phyloP scores from a whole-genome alignment of 2,113 vertebrate genomes.

The Misgurnus anguillicaudatus region DNA sequence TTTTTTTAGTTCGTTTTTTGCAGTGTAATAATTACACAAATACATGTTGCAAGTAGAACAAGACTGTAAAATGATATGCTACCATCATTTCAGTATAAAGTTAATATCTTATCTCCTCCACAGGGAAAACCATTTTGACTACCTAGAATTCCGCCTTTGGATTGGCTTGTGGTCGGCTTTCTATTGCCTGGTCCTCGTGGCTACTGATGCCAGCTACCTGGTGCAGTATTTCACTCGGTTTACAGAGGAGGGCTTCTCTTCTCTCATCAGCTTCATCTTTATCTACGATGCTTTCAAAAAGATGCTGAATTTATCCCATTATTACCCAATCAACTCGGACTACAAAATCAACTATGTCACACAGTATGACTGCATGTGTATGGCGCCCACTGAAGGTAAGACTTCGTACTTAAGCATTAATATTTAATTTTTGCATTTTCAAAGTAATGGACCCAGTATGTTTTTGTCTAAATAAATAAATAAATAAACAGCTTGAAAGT shows the following conservation, averaged over 20 bases:
- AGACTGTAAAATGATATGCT: too few species aligned
- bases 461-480: background rate
- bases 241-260: conserved; percentile 97
- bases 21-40: too few species aligned
- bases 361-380: conserved; percentile 86
- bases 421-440: conserved; percentile 26
- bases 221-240: conserved; percentile 99
- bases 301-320: conserved; percentile 91
- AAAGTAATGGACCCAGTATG: conserved; percentile 9
- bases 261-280: conserved; percentile 98
- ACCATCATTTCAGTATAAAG: background rate
- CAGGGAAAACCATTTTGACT: conserved; percentile 91
- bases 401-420: rapidly evolving
- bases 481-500: too few species aligned
- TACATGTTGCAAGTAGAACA: too few species aligned
- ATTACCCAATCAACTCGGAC: conserved; percentile 90
- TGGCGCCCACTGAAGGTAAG: conserved; percentile 82
- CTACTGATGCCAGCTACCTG: conserved; percentile 93
- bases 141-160: conserved; percentile 97
- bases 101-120: background rate
- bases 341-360: conserved; percentile 84
- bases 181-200: conserved; percentile 88
- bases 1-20: too few species aligned
- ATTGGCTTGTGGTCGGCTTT: conserved; percentile 97
- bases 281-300: conserved; percentile 99